Evolutionary conservation across 2,113 vertebrate species (phyloP), one percentile per base, ranked within the genome.

Genomic region (Dicrurus megarhynchus): DNA sequence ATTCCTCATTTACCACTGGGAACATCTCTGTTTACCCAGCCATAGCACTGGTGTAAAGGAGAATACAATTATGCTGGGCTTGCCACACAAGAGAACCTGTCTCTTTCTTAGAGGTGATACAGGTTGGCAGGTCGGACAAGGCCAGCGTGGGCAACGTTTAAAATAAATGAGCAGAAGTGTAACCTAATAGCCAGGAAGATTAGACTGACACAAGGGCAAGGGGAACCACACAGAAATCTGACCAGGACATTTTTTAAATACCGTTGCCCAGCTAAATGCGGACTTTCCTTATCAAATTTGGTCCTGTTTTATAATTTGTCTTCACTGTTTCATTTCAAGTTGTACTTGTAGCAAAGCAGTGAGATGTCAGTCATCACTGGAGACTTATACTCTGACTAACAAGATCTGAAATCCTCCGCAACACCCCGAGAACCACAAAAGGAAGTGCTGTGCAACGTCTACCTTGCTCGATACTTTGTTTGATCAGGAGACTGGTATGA

Each of bases 21-120:
- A 97, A 97, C 97, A 97, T 97, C 95, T 97, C 92, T 98, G 97
- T 98, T 98, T 97, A 96, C 85, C 82, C 95, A 97, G 92, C 70
- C 96, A 95, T 41, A 85, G 93, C 57, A 91, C 87, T 76, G 81
- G 91, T 95, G 94, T 94, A 93, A 97, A 97, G 95, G 78, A 96
- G 88, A 97, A 97, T 74, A 95, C 79, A 93, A 76, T 96, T 95
- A 93, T 28, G 75, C 92, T 92, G 87, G 79, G 52, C 80, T 92
- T 64, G 95, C 83, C 82, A 96, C 91, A 86, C 89, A 77, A 74
- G 96, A 91, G 97, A 96, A 96, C 70, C 90, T 80, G 75, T 85
- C 57, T 87, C 67, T 39, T 95, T 92, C 88, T 83, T 21, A 71
- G 87, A 96, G 90, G 87, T 95, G 23, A 53, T 65, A 85, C 33